Conservation (phyloP, 2,888 invertebrate species). For the Lapara coniferarum region DNA sequence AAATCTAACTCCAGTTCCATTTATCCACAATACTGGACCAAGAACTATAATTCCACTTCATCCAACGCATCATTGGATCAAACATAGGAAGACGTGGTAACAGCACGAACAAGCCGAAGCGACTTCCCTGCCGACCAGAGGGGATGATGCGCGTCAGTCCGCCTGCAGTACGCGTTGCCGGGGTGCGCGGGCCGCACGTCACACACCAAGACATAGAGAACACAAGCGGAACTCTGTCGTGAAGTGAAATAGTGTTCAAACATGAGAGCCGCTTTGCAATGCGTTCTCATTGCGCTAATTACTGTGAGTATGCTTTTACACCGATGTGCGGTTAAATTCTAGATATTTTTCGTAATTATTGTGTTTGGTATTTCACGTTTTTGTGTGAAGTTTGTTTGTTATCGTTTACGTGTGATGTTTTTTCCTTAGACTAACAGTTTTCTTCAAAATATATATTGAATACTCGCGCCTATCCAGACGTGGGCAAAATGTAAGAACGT, state of each 20-base stretch:
- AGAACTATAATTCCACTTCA: no score
- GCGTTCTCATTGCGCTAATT: conserved; percentile 68
- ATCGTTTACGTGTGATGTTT: no score
- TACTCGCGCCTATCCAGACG: no score
- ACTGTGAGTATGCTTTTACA: conserved; percentile 62
- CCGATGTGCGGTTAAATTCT: not conserved
- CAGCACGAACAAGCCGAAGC: not conserved
- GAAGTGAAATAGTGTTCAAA: conserved; percentile 58
- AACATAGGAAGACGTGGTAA: not conserved
- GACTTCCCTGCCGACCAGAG: conserved; percentile 5
- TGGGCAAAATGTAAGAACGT: no score
- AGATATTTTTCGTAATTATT: not conserved
- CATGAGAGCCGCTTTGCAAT: conserved; percentile 71
- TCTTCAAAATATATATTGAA: no score
- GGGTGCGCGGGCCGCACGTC: conserved; percentile 24
- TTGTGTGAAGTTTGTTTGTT: not conserved
- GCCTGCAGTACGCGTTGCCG: conserved; percentile 46
- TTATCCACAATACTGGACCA: no score
- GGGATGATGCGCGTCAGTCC: not conserved
- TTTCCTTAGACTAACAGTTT: no score
- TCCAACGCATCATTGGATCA: not conserved
- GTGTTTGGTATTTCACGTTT: conserved; percentile 1
- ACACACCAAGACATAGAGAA: conserved; percentile 23
- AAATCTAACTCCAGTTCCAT: no score
- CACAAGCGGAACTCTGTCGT: conserved; percentile 48